phyloP scores from a whole-genome alignment of 23 tunicate species.

The Halocynthia roretzi region DNA sequence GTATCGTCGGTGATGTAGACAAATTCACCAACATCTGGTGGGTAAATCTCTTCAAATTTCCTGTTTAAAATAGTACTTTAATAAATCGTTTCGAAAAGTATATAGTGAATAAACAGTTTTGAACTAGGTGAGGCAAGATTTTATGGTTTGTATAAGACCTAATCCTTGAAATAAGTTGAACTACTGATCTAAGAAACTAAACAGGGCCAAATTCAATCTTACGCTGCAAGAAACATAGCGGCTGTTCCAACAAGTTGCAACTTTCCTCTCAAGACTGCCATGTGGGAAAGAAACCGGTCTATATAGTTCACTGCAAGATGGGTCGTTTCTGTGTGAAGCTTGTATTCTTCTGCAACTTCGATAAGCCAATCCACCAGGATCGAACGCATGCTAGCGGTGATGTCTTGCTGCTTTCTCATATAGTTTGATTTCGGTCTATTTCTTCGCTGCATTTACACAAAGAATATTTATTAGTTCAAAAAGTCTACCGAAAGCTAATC shows the following conservation, averaged over 20 bases:
- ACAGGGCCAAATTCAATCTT: conserved; percentile 13
- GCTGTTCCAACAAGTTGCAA: conserved; percentile 97
- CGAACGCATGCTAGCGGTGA: conserved; percentile 78
- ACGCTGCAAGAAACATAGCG: conserved; percentile 97
- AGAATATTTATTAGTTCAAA: too few relatives aligned
- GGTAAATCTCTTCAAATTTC: conserved; percentile 97
- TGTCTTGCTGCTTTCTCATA: conserved; percentile 97
- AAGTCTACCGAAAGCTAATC: too few relatives aligned
- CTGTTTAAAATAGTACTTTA: conserved; percentile 22
- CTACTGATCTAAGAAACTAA: not conserved
- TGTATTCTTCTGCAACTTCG: conserved; percentile 90
- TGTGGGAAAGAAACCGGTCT: conserved; percentile 81
- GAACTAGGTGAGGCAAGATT: too few relatives aligned
- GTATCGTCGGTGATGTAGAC: conserved; percentile 98
- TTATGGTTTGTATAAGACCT: too few relatives aligned
- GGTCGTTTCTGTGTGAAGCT: conserved; percentile 66
- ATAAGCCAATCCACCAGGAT: conserved; percentile 91
- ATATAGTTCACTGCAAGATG: conserved; percentile 95
- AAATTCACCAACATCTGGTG: conserved; percentile 94
- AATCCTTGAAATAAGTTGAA: not conserved
- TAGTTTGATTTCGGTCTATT: conserved; percentile 81
- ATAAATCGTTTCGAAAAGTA: too few relatives aligned
- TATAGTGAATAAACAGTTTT: too few relatives aligned
- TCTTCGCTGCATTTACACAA: conserved; percentile 30
- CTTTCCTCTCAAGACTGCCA: conserved; percentile 86